Conservation (phyloP, 2,888 invertebrate genomes). For the Lepidonotus clava region DNA sequence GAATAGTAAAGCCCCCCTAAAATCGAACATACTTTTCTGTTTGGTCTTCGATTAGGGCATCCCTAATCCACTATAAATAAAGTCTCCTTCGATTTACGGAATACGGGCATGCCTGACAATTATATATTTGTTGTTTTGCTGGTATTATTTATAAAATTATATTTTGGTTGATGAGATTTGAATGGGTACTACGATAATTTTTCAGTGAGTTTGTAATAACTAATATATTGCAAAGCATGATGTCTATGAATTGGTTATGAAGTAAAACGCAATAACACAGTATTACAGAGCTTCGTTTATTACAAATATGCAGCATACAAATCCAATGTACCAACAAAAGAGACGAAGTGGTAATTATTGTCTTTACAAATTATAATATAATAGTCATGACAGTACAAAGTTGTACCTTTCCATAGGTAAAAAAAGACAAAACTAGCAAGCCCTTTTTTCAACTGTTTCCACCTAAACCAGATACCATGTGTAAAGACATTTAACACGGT, state of each 20-base stretch:
- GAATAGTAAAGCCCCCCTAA: too few species aligned
- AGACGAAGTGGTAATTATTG: background rate
- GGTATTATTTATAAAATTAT: too few species aligned
- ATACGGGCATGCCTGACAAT: too few species aligned
- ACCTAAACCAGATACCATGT: background rate
- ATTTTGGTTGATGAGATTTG: too few species aligned
- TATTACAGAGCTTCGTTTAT: slow-evolving; percentile 32
- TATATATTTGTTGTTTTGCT: too few species aligned
- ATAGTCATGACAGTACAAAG: slow-evolving; percentile 12
- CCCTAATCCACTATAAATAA: too few species aligned
- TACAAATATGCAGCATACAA: slow-evolving; percentile 45
- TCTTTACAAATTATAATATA: background rate
- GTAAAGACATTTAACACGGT: slow-evolving; percentile 10
- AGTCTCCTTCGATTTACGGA: too few species aligned
- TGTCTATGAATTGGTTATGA: background rate
- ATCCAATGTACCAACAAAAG: slow-evolving; percentile 39
- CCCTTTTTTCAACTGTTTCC: background rate
- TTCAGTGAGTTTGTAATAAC: too few species aligned
- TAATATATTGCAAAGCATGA: too few species aligned
- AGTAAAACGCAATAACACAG: background rate
- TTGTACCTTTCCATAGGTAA: background rate
- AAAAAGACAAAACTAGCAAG: slow-evolving; percentile 12
- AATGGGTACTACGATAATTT: too few species aligned
- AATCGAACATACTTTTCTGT: too few species aligned
- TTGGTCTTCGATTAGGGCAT: too few species aligned